Percentiles rank a stretch among this genome's conserved stretches.
phyloP scores from a whole-genome alignment of 2,113 vertebrate species.

The Thalassoma bifasciatum region DNA sequence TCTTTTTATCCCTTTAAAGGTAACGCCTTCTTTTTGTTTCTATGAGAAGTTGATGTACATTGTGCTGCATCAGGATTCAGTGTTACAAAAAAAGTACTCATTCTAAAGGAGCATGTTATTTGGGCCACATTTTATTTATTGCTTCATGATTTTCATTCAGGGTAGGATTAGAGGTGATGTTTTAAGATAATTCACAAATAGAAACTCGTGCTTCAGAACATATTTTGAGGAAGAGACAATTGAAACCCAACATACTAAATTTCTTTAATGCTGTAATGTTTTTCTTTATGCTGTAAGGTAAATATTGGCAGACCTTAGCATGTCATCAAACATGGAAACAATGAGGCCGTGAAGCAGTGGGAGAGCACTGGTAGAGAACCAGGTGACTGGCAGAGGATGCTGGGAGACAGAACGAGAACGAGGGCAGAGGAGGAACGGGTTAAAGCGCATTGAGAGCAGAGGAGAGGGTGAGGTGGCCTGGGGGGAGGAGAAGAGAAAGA shows the following conservation, averaged over 20 bases:
- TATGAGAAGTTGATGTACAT: too few relatives aligned
- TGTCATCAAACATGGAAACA: slow-evolving; percentile 37
- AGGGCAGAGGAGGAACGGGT: slow-evolving; percentile 69
- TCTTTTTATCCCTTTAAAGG: not conserved
- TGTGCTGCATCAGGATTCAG: too few relatives aligned
- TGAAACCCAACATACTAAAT: too few relatives aligned
- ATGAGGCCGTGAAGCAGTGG: slow-evolving; percentile 36
- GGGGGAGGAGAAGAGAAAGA: slow-evolving; percentile 72
- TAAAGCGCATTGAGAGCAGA: slow-evolving; percentile 67
- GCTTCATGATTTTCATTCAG: too few relatives aligned
- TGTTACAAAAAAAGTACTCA: too few relatives aligned
- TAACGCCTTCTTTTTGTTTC: slow-evolving; percentile 1
- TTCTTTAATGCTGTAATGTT: not conserved
- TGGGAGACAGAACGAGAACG: slow-evolving; percentile 45
- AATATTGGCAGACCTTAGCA: slow-evolving; percentile 14
- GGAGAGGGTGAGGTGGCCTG: slow-evolving; percentile 75
- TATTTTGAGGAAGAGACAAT: too few relatives aligned
- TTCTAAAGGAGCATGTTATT: too few relatives aligned
- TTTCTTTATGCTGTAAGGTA: slow-evolving; percentile 11
- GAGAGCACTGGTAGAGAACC: slow-evolving; percentile 30
- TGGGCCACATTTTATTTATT: too few relatives aligned
- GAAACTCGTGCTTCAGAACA: too few relatives aligned
- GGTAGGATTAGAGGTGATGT: too few relatives aligned
- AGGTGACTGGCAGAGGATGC: slow-evolving; percentile 52
- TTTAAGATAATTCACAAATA: too few relatives aligned